Base-by-base conservation (phyloP, 2,797 vertebrate species). In the Melanogrammus aeglefinus region DNA sequence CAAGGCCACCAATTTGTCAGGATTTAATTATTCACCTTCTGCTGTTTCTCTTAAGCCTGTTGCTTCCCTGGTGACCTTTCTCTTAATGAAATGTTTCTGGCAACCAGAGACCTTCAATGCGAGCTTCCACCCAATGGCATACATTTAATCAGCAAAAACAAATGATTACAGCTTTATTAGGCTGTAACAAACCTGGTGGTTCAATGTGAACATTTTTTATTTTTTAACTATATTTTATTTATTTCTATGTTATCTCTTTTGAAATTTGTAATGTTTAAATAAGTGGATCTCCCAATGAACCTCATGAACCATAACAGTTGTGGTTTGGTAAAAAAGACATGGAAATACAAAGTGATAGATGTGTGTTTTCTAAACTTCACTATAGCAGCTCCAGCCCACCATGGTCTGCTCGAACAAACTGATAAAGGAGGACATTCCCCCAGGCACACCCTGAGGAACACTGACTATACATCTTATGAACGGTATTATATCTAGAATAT, bases 51-150 rank as follows among this genome's bases (percentile, higher is more conserved):
- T 82, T 89, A 86, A 91, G 87, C 85, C 91, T 87, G 87, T 89
- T 92, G 87, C 63, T 92, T 93, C 90, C 87, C 82, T 90, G 82
- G 80, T 94, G 93, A 93, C 91, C 93, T 93, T 94, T 93, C 76
- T 70, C 39, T 24, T 87, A 90, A 93, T 93, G 92, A 90, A 90
- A 94, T 90, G 91, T 88, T 79, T 76, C 44, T 73, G 86, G 86
- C 6, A 90, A 92, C 84, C 82, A 89, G 90, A 92, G 87, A 92
- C 86, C 86, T 74, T 72, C 74, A 75, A 77, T 76, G 71, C 73
- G 71, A 70, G 36, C 81, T 83, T 85, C 85, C 73, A 69, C 78
- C 36, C 86, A 78, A 24, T 76, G 75, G 84, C 29, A 63, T 83
- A 80, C 27, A 77, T 81, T 87, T 24, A 84, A 77, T 82, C 74